A percentile compares a stretch with the other conserved stretches of the same genome.
phyloP scores from a whole-genome alignment of 92 coral and sea anemone species.

The Parazoanthus darwini region DNA sequence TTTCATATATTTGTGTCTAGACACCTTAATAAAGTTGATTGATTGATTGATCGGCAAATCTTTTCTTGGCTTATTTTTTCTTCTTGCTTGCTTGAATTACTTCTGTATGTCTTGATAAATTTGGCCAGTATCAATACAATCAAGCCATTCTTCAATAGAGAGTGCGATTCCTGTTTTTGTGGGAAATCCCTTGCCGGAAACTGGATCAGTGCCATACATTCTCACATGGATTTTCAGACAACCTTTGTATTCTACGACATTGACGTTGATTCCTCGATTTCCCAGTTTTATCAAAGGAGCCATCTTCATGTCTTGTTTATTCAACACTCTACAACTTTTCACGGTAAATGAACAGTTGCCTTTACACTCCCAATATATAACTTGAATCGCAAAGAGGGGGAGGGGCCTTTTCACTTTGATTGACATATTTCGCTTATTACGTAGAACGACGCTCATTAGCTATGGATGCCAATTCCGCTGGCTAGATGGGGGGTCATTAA shows the following conservation, averaged over 20 bases:
- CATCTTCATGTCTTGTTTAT: background rate
- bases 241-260: constrained; percentile 26
- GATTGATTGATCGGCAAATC: no score
- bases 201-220: background rate
- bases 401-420: no score
- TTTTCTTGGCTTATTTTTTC: no score
- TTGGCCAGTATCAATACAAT: background rate
- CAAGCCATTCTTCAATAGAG: constrained; percentile 17
- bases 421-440: no score
- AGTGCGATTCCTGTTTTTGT: constrained; percentile 9
- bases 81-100: no score
- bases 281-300: constrained; percentile 3
- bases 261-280: constrained; percentile 19
- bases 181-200: constrained; percentile 6
- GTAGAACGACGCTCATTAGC: no score
- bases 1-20: no score
- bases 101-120: no score
- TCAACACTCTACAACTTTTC: background rate
- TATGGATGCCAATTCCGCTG: no score
- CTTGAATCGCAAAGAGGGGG: background rate
- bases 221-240: constrained; percentile 28
- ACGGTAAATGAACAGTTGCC: background rate
- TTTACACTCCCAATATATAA: background rate
- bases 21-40: no score
- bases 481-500: no score